Evolutionary conservation across 1,140 invertebrate genomes (phyloP), one percentile per base, ranked within the genome.

Genomic region (Glossosoma conforme): DNA sequence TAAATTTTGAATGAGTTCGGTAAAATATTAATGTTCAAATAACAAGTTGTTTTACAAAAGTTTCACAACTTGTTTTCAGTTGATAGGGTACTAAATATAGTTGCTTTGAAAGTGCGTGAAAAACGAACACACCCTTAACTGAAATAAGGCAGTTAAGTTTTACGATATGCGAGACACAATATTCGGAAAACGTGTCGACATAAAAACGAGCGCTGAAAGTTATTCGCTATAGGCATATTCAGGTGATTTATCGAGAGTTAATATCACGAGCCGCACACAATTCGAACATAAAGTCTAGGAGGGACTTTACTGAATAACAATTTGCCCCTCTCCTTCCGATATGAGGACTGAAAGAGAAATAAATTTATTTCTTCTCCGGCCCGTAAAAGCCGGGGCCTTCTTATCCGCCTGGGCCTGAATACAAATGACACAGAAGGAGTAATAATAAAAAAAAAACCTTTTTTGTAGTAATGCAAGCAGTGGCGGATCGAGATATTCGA

Each of bases 301-400:
- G 54, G 51, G 54, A 52, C 43, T 36, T 28, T 36, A 44, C 48
- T 14, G 54, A 56, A 56, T 56, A 56, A 42, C 33, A 56, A 56
- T 56, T 44, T 28, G 46, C 25, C 36, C 53, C 35, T 35, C 46
- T 44, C 33, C 33, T 45, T 5, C 8, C 30, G 40, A 44, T 52
- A 51, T 44, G 44, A 56, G 52, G 45, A 44, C 37, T 45, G 43
- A 56, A 49, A 56, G 54, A 56, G 54, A 56, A 56, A 56, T 56
- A 56, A 56, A 56, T 56, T 56, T 52, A 56, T 56, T 50, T 56
- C 54, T 48, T 56, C 37, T 48, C 46, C 48, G 44, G 42, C 48
- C 54, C 50, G 48, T 56, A 56, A 56, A 51, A 52, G 54, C 54
- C 47, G 54, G 54, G 52, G 51, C 51, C 48, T 35, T 42, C 42